These are phyloP conservation scores for Blastomussa wellsi DNA, from an alignment of 92 coral and sea anemone species.

Conservation along the genomic window DNA sequence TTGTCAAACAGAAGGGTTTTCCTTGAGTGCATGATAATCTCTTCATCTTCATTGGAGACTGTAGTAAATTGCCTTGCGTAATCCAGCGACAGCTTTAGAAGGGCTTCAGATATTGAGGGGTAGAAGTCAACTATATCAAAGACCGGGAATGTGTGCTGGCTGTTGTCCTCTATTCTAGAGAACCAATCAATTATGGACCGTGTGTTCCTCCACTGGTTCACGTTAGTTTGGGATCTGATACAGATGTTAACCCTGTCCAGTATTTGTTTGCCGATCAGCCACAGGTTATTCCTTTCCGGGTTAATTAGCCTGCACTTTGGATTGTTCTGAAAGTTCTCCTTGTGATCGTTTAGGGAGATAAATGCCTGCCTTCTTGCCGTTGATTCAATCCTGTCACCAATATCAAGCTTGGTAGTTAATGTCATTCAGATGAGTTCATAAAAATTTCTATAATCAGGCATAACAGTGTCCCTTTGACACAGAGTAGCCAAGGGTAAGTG, in stretches of 20 bases:
- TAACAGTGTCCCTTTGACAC: too few species aligned
- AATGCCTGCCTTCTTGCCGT: too few species aligned
- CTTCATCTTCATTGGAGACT: constrained; percentile 32
- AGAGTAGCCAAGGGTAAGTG: too few species aligned
- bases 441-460: too few species aligned
- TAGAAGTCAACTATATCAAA: constrained; percentile 54
- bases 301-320: too few species aligned
- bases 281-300: too few species aligned
- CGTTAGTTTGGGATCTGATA: constrained; percentile 17
- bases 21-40: constrained; percentile 46
- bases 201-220: constrained; percentile 39
- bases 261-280: constrained; percentile 12
- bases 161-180: constrained; percentile 33
- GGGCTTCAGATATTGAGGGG: constrained; percentile 52
- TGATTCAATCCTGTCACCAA: too few species aligned
- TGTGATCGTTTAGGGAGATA: too few species aligned
- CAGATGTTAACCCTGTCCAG: constrained; percentile 30
- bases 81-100: constrained; percentile 29
- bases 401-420: too few species aligned
- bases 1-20: constrained; percentile 49
- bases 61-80: constrained; percentile 22
- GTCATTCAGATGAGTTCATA: too few species aligned
- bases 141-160: constrained; percentile 21
- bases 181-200: constrained; percentile 55
- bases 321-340: too few species aligned